These are phyloP conservation scores for Falcunculus frontatus DNA, from an alignment of 2,113 vertebrate genomes.

Conservation along the genomic window DNA sequence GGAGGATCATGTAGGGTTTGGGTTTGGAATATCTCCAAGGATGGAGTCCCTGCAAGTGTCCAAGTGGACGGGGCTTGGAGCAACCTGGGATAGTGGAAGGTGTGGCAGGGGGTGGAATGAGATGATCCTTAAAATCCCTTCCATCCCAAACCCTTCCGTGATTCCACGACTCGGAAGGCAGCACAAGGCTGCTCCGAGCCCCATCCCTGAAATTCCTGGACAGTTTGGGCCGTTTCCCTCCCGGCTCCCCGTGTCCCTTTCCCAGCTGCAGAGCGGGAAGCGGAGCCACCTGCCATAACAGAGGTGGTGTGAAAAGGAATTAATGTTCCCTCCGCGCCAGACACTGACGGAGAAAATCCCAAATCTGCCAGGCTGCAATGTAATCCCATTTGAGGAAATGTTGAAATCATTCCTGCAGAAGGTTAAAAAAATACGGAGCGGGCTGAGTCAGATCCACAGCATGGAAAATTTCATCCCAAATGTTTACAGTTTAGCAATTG, in stretches of 20 bases:
- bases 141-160: background rate
- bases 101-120: background rate
- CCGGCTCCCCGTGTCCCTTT: rapidly evolving
- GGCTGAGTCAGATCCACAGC: constrained; percentile 9
- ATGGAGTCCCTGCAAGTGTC: background rate
- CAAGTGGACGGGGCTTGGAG: background rate
- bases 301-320: constrained; percentile 2
- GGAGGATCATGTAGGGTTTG: background rate
- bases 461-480: constrained; percentile 26
- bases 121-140: too few species aligned
- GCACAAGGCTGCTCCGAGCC: background rate
- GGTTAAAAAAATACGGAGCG: background rate
- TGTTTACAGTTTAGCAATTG: background rate
- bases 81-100: background rate
- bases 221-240: background rate
- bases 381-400: background rate
- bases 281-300: background rate
- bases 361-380: background rate
- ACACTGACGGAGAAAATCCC: background rate
- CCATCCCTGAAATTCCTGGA: background rate
- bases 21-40: background rate
- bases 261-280: background rate
- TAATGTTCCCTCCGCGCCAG: background rate
- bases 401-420: background rate
- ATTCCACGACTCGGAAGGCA: rapidly evolving